These are phyloP conservation scores for Lutjanus erythropterus DNA, from an alignment of 2,113 vertebrate genomes.

Conservation along the genomic window DNA sequence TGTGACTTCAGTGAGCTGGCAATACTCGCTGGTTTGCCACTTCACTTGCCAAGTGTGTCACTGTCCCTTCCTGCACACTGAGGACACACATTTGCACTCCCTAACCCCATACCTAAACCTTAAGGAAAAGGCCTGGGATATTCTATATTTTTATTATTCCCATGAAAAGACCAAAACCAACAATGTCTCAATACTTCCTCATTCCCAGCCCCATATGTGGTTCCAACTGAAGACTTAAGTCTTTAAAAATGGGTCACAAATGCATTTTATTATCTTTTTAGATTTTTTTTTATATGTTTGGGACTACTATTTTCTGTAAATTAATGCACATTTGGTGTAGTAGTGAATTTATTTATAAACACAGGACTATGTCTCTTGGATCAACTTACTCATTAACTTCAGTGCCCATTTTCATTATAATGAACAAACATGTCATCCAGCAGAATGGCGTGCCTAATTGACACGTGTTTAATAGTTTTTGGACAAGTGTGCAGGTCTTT, in stretches of 20 bases:
- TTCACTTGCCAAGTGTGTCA: constrained; percentile 20
- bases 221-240: neutral
- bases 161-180: neutral
- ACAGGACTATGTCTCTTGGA: neutral
- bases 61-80: neutral
- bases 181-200: neutral
- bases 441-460: neutral
- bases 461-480: neutral
- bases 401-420: neutral
- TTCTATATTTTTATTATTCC: neutral
- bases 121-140: neutral
- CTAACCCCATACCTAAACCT: neutral
- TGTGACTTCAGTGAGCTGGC: constrained; percentile 1
- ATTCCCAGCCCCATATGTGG: neutral
- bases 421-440: neutral
- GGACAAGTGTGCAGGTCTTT: neutral
- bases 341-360: neutral
- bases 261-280: neutral
- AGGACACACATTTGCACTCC: neutral
- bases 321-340: neutral
- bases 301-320: neutral
- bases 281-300: neutral
- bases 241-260: neutral
- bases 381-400: neutral
- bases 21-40: neutral